A percentile compares a stretch with the other conserved stretches of the same genome.
phyloP scores from a whole-genome alignment of 1,140 invertebrate species.

The Eurytemora carolleeae region DNA sequence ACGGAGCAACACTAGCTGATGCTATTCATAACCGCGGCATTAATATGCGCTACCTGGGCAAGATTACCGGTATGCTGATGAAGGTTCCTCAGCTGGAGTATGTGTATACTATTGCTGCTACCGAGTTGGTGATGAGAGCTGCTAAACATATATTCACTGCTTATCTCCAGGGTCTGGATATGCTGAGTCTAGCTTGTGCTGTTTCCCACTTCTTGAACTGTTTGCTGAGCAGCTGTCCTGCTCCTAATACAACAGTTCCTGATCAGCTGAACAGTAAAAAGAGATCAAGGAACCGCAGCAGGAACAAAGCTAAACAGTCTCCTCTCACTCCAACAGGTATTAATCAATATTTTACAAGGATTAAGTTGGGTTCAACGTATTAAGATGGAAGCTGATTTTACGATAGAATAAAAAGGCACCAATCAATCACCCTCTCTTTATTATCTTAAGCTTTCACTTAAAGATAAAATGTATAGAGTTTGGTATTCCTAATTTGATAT shows the following conservation, averaged over 20 bases:
- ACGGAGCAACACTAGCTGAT: conserved; percentile 80
- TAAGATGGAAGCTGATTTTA: too few species aligned
- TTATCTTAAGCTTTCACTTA: too few species aligned
- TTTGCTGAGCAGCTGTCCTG: conserved; percentile 50
- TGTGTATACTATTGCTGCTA: conserved; percentile 61
- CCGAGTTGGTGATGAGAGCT: conserved; percentile 62
- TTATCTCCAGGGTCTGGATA: conserved; percentile 73
- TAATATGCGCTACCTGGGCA: conserved; percentile 86
- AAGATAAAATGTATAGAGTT: too few species aligned
- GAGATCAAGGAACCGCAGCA: not conserved
- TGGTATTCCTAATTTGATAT: too few species aligned
- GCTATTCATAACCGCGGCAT: conserved; percentile 82
- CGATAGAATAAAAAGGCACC: too few species aligned
- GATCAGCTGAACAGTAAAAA: not conserved
- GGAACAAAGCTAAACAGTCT: not conserved
- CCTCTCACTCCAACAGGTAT: not conserved
- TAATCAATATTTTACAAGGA: not conserved
- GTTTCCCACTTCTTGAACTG: conserved; percentile 91
- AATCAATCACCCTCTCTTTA: too few species aligned
- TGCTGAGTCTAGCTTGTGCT: conserved; percentile 65
- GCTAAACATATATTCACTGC: conserved; percentile 81
- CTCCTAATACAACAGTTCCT: conserved; percentile 26
- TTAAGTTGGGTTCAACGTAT: not conserved
- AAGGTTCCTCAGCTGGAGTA: conserved; percentile 64
- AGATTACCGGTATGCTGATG: conserved; percentile 51